Evolutionary conservation across 2,797 vertebrate genomes (phyloP), one percentile per base, ranked within the genome.

Genomic region (Mus spretus): DNA sequence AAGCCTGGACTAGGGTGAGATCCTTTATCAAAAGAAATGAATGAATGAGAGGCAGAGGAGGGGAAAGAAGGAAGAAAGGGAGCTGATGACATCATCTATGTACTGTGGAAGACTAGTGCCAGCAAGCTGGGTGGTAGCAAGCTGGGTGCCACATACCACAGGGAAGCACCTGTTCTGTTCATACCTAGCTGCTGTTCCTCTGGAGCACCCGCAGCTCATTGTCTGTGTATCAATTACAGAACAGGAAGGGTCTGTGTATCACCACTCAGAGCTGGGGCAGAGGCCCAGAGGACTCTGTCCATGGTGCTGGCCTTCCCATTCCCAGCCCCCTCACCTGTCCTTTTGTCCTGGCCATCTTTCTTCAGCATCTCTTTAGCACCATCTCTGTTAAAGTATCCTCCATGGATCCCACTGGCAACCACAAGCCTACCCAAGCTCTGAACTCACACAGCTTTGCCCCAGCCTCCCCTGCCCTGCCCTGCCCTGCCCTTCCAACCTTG

Each of bases 191-290:
- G 31, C 53, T 74, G 26, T 31, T 15, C 53, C 70, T 37, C 61
- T 44, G 53, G n/a, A 22, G 28, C 24, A 2, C 67, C n/a, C 13
- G 1, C 17, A 14, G 20, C 10, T n/a, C 63, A 14, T 47, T 6
- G 55, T 81, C 55, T 63, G 10, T 61, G 37, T 59, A 82, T 40
- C 14, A 10, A 20, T 40, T 15, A 37, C 14, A 57, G 22, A 86
- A 53, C 44, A 70, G 47, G 22, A 34, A 37, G 55, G 55, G 14
- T 59, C 19, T 59, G 57, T 59, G 57, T 59, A 59, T 59, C 6
- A 0, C 0, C 17, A 11, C 7, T 3, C 74, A 34, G n/a, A 67
- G n/a, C 24, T 50, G 3, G 31, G 13, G 31, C 9, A 0, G 6
- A 14, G 14, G 12, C 0, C 3, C 6, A 10, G 34, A 11, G n/a